Base-by-base conservation (phyloP, 2,113 vertebrate species). In the Probosciger aterrimus region DNA sequence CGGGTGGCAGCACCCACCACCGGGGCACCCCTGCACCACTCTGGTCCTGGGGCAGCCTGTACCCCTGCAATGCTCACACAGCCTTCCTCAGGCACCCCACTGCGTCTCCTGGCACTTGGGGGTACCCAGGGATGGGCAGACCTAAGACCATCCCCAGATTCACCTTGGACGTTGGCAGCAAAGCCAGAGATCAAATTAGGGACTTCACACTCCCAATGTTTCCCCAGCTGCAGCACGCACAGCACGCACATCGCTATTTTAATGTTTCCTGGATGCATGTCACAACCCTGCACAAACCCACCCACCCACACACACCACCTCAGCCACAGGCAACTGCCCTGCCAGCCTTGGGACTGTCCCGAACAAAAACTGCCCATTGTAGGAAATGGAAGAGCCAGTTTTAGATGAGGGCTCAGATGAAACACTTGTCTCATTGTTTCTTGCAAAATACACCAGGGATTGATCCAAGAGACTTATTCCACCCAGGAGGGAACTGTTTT, bases 201-300 rank as follows among this genome's bases (percentile, higher is more conserved):
- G 79, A 62, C 57, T 76, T 84, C 47, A 49, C 52, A 4, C 78
- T 63, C 37, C 5, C 62, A 5, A 24, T 33, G 69, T 85, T 91
- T 57, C 62, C 39, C 69, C 70, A 41, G 5, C 44, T 4, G 53
- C 60, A 7, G 80, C 78, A 78, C 6, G 5, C 90, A 74, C 18
- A 2, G 55, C 85, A 31, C 10, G 4, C 75, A 53, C 53, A 3
- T 14, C 13, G 70, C 77, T 94, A 18, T 76, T 91, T 93, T 76
- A 75, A 76, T 65, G 91, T 88, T 88, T 93, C 90, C 94, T 92
- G 93, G 57, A 82, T 84, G 77, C 83, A 47, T 10, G 11, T 49
- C 6, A 31, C 71, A 52, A 78, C 63, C 71, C 78, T 37, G 87
- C 62, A 76, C 28, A 3, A 85, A 35, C 52, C 41, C 35, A 76